Evolutionary conservation across 2,113 vertebrate species (phyloP), one percentile per base, ranked within the genome.

Genomic region (Thryonomys swinderianus): DNA sequence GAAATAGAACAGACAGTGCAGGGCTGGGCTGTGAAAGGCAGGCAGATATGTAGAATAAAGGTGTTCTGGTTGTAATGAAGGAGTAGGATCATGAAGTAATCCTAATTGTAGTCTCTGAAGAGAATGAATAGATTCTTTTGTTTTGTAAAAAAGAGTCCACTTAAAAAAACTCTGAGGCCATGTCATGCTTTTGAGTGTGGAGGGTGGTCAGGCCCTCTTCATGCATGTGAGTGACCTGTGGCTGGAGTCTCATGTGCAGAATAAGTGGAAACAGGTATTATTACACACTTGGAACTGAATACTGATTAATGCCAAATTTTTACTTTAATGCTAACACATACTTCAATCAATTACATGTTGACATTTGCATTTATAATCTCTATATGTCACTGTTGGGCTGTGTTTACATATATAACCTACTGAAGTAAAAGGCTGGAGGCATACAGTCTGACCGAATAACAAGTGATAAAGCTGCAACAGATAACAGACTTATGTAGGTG

Each of bases 181-280:
- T 1, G 1, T 2, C 40, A 25, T 2, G 0, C 12, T 37, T 66
- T 69, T 32, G 11, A 42, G 2, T 14, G 2, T 7, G 7, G 7
- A 45, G 5, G 21, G 34, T 51, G 55, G 13, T 16, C 0, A 14
- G 37, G 8, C 30, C 21, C 45, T 88, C 18, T 64, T 81, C 11
- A 7, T 8, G 27, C 34, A 25, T 1, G 2, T 9, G 27, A 51
- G 25, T 25, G 13, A 53, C 17, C 21, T 42, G 2, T 2, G 21
- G 3, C 20, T 48, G 21, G 64, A 30, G 67, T 32, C 5, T 25
- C 48, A 34, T 20, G 42, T 73, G 2, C 1, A 53, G 42, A 13
- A 37, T 3, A 34, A 13, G 5, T 37, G 14, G 57, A 14, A 62
- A 59, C 2, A 71, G 40, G 21, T n/a, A 48, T 23, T 59, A 7